Conservation (phyloP, 2,797 vertebrate genomes). For the Urophycis tenuis region DNA sequence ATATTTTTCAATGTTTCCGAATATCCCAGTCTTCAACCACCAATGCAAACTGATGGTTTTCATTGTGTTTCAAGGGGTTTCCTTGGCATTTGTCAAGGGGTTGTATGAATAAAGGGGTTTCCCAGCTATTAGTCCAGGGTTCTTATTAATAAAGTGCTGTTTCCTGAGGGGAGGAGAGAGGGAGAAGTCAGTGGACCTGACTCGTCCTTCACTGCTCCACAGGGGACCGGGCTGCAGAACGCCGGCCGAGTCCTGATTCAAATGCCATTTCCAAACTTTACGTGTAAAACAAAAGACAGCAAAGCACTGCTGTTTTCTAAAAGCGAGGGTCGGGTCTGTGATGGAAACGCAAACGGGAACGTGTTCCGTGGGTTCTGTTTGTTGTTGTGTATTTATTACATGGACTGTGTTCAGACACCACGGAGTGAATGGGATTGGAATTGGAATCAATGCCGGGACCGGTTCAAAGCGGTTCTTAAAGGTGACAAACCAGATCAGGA, state of each 20-base stretch:
- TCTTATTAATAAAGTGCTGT: background rate
- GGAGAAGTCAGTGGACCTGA: conserved; percentile 11
- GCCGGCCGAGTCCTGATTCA: conserved; percentile 13
- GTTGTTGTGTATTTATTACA: background rate
- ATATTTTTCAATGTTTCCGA: background rate
- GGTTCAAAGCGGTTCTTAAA: background rate
- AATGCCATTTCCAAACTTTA: background rate
- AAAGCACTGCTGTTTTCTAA: background rate
- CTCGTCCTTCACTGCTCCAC: background rate
- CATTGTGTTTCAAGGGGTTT: conserved; percentile 5
- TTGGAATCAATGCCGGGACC: background rate
- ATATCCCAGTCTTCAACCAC: background rate
- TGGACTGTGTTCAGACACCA: background rate
- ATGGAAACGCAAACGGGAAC: background rate
- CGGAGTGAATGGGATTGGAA: background rate
- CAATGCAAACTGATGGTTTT: background rate
- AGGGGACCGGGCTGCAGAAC: conserved; percentile 11
- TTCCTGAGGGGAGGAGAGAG: background rate
- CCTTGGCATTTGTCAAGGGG: conserved; percentile 17
- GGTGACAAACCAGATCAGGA: background rate
- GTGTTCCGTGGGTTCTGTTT: background rate
- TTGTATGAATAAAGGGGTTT: background rate
- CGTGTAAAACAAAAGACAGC: background rate
- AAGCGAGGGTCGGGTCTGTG: background rate
- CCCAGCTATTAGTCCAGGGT: conserved; percentile 15